Percentiles rank a stretch among this genome's conserved stretches.
Evolutionary conservation across 2,797 vertebrate species (phyloP).

Genomic region (Chiloscyllium punctatum): DNA sequence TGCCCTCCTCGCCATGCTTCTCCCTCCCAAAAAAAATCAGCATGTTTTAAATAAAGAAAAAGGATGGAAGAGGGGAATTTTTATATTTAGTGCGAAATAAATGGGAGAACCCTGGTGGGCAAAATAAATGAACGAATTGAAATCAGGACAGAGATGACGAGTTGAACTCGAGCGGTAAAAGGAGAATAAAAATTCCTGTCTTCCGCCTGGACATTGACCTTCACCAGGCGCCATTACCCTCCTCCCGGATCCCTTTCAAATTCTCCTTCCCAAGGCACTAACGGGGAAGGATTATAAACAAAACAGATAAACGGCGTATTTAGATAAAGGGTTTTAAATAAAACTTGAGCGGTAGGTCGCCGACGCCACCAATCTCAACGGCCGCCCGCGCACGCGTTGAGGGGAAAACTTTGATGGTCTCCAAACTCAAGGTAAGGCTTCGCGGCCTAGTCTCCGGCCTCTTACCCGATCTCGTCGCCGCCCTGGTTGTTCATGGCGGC

Average conservation of each 20-base stretch:
- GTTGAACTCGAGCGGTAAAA: background rate
- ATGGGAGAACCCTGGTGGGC: too few species aligned
- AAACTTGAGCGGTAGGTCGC: background rate
- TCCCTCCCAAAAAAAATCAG: too few species aligned
- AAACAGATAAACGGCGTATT: too few species aligned
- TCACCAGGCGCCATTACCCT: background rate
- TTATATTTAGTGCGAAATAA: too few species aligned
- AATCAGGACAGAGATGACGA: too few species aligned
- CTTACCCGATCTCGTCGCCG: constrained; percentile 97
- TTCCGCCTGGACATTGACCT: background rate
- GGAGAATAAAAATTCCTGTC: background rate
- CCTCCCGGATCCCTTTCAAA: background rate
- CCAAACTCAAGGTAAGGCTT: constrained; percentile 6
- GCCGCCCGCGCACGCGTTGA: background rate
- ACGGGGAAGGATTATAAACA: background rate
- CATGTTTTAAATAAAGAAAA: too few species aligned
- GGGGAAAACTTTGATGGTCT: background rate
- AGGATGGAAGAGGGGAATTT: background rate
- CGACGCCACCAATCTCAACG: background rate
- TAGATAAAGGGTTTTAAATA: too few species aligned
- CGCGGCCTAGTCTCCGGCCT: background rate
- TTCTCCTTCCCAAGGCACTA: background rate
- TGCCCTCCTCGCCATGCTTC: background rate
- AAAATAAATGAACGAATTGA: too few species aligned
- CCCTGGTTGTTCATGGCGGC: constrained; percentile 89